phyloP scores from a whole-genome alignment of 2,888 invertebrate genomes.

The Acleris sparsana region DNA sequence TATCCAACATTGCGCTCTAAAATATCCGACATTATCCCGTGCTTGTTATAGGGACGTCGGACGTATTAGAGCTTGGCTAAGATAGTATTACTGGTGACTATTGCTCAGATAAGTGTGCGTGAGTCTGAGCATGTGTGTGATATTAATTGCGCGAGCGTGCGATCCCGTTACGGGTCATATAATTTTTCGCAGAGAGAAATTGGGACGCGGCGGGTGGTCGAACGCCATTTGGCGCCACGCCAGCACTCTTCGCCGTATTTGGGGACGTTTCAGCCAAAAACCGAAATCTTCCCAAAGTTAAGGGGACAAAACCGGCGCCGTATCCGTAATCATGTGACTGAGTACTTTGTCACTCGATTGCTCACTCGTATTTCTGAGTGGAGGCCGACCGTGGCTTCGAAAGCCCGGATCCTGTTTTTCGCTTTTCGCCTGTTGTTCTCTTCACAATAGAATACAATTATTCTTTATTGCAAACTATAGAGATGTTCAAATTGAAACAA shows the following conservation, averaged over 20 bases:
- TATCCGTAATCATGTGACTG: not conserved
- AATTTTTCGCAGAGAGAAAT: conserved; percentile 66
- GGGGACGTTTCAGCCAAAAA: conserved; percentile 66
- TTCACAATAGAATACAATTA: no score
- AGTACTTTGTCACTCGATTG: not conserved
- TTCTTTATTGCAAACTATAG: no score
- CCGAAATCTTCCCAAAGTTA: conserved; percentile 54
- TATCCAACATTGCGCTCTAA: no score
- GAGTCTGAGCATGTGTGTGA: not conserved
- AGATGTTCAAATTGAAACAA: no score
- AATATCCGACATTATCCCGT: no score
- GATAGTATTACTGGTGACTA: no score
- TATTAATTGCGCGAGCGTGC: conserved; percentile 39
- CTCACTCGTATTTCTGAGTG: not conserved
- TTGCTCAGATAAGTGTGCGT: no score
- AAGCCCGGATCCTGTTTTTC: no score
- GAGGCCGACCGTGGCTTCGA: not conserved
- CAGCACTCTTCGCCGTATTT: conserved; percentile 61
- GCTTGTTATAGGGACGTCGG: no score
- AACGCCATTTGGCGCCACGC: conserved; percentile 66
- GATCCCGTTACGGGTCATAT: conserved; percentile 57
- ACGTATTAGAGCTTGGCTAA: no score
- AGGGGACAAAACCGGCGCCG: conserved; percentile 40
- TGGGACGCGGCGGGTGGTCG: conserved; percentile 66
- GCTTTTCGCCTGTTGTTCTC: no score